A percentile compares a stretch with the other conserved stretches of the same genome.
Evolutionary conservation across 2,113 vertebrate species (phyloP).

Genomic region (Syngnathus typhle): DNA sequence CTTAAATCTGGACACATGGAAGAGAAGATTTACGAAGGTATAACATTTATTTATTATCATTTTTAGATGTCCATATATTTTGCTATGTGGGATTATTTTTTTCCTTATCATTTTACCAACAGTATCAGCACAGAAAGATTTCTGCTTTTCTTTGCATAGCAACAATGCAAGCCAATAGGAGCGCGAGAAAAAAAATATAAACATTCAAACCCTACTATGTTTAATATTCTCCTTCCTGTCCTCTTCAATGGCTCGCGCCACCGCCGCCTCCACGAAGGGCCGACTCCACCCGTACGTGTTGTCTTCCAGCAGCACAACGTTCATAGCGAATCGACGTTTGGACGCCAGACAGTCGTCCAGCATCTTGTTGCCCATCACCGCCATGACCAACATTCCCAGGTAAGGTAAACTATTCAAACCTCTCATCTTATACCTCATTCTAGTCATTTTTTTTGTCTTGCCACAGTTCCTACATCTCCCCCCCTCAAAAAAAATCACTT

Average conservation of each 20-base stretch:
- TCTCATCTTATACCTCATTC: conserved; percentile 33
- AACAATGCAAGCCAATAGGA: not conserved
- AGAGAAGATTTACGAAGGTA: conserved; percentile 18
- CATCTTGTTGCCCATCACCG: conserved; percentile 27
- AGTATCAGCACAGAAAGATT: not conserved
- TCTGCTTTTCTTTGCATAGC: not conserved
- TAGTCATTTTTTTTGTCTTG: not conserved
- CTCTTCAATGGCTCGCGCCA: conserved; percentile 62
- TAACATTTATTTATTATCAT: not conserved
- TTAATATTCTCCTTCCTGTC: conserved; percentile 51
- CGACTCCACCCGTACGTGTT: conserved; percentile 64
- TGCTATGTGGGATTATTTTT: too few relatives aligned
- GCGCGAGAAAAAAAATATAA: not conserved
- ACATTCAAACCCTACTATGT: conserved; percentile 38
- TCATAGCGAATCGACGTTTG: conserved; percentile 57
- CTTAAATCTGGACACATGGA: conserved; percentile 44
- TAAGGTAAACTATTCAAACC: conserved; percentile 16
- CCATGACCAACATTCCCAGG: conserved; percentile 28
- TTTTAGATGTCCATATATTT: too few relatives aligned
- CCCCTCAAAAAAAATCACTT: conserved; percentile 2
- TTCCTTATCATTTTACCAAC: not conserved
- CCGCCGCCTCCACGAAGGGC: conserved; percentile 55
- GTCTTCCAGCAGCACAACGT: conserved; percentile 84
- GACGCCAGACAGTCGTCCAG: conserved; percentile 41
- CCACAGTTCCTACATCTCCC: conserved; percentile 36